These are phyloP conservation scores for Lycocorax pyrrhopterus DNA, from an alignment of 2,113 vertebrate genomes.

Conservation along the genomic window DNA sequence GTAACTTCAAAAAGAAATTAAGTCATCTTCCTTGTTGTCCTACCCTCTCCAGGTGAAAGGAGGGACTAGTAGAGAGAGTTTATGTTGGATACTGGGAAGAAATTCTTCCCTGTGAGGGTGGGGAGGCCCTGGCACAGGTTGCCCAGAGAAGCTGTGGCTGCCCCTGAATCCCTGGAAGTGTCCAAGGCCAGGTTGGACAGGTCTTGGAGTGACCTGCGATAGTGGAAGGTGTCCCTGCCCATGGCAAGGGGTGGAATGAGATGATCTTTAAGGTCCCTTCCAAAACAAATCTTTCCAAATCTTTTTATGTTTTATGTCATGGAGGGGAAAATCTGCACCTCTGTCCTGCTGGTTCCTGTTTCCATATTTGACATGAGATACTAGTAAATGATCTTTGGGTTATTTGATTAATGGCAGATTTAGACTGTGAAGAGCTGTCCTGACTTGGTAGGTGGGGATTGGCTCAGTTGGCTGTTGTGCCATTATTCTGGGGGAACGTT, in stretches of 20 bases:
- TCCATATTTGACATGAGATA: neutral
- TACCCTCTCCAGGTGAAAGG: neutral
- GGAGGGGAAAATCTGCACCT: neutral
- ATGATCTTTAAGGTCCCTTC: neutral
- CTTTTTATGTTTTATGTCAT: neutral
- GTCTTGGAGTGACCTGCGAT: neutral
- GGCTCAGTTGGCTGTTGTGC: neutral
- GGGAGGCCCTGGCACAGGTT: neutral
- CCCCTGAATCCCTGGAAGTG: neutral
- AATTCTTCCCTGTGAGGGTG: neutral
- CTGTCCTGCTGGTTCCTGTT: neutral
- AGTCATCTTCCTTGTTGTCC: neutral
- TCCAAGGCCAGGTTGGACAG: neutral
- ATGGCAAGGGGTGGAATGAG: neutral
- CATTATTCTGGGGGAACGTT: neutral
- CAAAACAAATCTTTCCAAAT: neutral
- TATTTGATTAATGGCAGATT: neutral
- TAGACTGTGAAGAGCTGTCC: neutral
- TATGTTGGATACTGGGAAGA: neutral
- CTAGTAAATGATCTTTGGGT: neutral
- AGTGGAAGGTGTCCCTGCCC: neutral
- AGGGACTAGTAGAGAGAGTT: neutral
- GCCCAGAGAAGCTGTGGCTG: neutral
- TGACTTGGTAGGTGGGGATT: neutral
- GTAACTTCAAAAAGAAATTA: neutral